phyloP scores from a whole-genome alignment of 1,140 invertebrate species.

The Drosophila gunungcola region DNA sequence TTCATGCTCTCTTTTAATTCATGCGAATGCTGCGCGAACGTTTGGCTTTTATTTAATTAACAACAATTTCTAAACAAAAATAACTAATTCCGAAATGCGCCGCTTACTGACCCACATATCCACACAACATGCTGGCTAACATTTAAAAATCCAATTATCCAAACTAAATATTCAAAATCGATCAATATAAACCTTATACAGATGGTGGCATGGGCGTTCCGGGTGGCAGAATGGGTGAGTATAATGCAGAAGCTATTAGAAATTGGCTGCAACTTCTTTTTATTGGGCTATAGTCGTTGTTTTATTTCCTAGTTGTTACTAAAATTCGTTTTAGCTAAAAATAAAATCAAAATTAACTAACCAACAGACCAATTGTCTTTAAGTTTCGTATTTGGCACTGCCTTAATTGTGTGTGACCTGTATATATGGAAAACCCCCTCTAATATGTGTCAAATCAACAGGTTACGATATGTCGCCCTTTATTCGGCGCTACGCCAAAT shows the following conservation, averaged over 20 bases:
- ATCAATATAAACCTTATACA: slow-evolving; percentile 72
- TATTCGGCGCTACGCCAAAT: slow-evolving; percentile 98
- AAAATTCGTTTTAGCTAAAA: slow-evolving; percentile 42
- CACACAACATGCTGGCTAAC: slow-evolving; percentile 44
- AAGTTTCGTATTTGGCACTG: slow-evolving; percentile 50
- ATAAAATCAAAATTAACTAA: slow-evolving; percentile 56
- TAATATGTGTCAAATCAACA: slow-evolving; percentile 84
- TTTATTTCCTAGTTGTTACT: slow-evolving; percentile 35
- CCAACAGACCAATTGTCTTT: slow-evolving; percentile 5
- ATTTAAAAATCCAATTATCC: slow-evolving; percentile 37
- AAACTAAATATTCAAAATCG: slow-evolving; percentile 58
- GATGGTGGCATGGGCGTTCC: slow-evolving; percentile 84
- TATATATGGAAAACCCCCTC: not conserved
- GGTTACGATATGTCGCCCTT: slow-evolving; percentile 99
- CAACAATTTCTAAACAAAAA: slow-evolving; percentile 49
- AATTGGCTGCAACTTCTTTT: slow-evolving; percentile 19
- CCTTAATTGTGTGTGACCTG: slow-evolving; percentile 21
- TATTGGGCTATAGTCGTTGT: slow-evolving; percentile 24
- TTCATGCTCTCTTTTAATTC: slow-evolving; percentile 29
- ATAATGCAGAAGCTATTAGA: slow-evolving; percentile 53
- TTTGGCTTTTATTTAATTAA: slow-evolving; percentile 64
- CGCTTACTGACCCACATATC: slow-evolving; percentile 52
- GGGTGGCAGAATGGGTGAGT: slow-evolving; percentile 84
- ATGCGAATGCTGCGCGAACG: slow-evolving; percentile 63
- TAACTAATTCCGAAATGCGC: slow-evolving; percentile 47